These are phyloP conservation scores for Nephrotoma appendiculata DNA, from an alignment of 2,888 invertebrate genomes.

Conservation along the genomic window DNA sequence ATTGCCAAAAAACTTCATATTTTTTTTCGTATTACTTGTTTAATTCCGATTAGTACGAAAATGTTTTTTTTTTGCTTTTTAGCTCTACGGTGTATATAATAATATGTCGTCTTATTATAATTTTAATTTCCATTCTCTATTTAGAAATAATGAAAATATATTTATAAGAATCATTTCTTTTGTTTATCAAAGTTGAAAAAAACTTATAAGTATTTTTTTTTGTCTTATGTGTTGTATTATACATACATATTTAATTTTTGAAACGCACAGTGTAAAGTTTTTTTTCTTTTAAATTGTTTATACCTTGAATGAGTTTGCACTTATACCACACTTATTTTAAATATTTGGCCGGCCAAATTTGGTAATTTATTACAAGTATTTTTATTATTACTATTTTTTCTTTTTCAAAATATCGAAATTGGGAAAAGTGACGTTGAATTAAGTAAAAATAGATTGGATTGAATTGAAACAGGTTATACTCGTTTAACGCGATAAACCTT, in stretches of 20 bases:
- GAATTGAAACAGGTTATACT: background rate
- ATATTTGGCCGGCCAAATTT: background rate
- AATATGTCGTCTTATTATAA: background rate
- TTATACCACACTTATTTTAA: background rate
- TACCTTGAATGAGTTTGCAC: background rate
- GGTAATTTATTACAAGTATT: background rate
- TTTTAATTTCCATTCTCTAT: background rate
- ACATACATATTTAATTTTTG: background rate
- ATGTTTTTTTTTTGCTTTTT: background rate
- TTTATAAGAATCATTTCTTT: background rate
- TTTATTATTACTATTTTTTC: background rate
- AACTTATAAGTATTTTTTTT: background rate
- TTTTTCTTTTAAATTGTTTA: background rate
- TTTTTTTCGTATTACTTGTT: background rate
- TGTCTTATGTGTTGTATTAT: background rate
- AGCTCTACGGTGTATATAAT: background rate
- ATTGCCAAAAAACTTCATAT: constrained; percentile 12
- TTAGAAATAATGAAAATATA: background rate
- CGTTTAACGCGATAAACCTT: background rate
- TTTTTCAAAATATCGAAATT: background rate
- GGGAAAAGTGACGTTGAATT: background rate
- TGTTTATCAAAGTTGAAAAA: background rate
- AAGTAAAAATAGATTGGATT: background rate
- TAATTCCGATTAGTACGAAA: background rate
- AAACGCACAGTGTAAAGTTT: background rate